phyloP scores from a whole-genome alignment of 2,888 invertebrate genomes.

The Troides aeacus region DNA sequence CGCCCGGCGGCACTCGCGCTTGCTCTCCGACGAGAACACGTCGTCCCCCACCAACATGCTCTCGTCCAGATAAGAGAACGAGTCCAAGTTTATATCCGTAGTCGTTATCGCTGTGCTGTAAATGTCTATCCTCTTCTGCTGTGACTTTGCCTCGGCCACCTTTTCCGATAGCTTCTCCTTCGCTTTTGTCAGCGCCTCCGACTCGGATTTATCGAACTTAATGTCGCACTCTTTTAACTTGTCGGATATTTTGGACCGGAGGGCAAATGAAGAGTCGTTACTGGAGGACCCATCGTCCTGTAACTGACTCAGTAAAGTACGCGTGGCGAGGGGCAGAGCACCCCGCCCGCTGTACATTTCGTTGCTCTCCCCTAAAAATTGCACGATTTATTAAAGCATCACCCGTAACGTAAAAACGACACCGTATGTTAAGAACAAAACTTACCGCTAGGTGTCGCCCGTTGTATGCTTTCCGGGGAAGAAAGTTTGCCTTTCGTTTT shows the following conservation, averaged over 20 bases:
- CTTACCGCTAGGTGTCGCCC: conserved; percentile 64
- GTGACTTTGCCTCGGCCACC: conserved; percentile 66
- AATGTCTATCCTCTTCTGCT: conserved; percentile 73
- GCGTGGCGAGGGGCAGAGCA: conserved; percentile 65
- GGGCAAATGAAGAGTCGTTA: conserved; percentile 71
- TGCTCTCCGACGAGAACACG: conserved; percentile 56
- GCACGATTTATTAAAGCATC: conserved; percentile 28
- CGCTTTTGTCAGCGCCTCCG: conserved; percentile 67
- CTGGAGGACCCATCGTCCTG: conserved; percentile 78
- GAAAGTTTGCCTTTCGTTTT: conserved; percentile 58
- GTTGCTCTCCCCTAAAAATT: conserved; percentile 66
- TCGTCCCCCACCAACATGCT: conserved; percentile 72
- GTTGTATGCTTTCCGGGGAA: conserved; percentile 56
- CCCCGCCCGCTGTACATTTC: conserved; percentile 64
- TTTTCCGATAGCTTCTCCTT: conserved; percentile 70
- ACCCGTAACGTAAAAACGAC: conserved; percentile 37
- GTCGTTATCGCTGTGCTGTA: conserved; percentile 77
- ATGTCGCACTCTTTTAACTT: conserved; percentile 50
- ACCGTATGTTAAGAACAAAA: conserved; percentile 33
- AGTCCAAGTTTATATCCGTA: conserved; percentile 76
- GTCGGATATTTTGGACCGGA: conserved; percentile 53
- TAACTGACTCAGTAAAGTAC: conserved; percentile 74
- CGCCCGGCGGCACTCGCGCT: conserved; percentile 48
- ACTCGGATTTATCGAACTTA: conserved; percentile 59
- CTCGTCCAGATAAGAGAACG: conserved; percentile 76